Evolutionary conservation across 2,113 vertebrate species (phyloP), one percentile per base, ranked within the genome.

Genomic region (Megatriorchis doriae): DNA sequence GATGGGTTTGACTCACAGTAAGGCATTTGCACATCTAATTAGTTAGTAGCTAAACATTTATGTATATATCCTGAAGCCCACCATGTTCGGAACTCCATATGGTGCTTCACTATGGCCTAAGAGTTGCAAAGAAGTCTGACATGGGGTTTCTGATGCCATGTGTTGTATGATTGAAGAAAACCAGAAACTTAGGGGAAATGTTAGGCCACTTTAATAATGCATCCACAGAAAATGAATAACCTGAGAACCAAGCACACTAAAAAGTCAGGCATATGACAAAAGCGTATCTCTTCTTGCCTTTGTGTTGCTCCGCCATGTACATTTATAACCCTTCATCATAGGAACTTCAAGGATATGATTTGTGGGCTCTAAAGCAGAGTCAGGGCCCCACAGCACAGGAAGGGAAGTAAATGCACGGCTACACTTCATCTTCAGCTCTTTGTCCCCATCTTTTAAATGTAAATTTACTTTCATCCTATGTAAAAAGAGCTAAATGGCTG

Each of bases 261-360:
- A n/a, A 74, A 45, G 7, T 16, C 32, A 66, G 32, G 40, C 11
- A 40, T n/a, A 10, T 9, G 38, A 48, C 18, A 58, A n/a, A 38
- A 34, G 14, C 7, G 0, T 38, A 4, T 26, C 25, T 26, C 25
- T 62, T 71, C 36, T 77, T 0, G 0, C 4, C 11, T 89, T 71
- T 83, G 23, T 75, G 3, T 68, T 75, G 13, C 19, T 66, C 27
- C 36, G 45, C 5, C 23, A 9, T 25, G 7, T 38, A 26, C 21
- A 8, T 72, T 50, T 71, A 26, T 15, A 48, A 27, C 21, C 6
- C 34, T 32, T 52, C 23, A 16, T 27, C 27, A 3, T 18, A 19
- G 31, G 36, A 56, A 71, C 10, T 13, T 59, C 21, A 71, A 15
- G 6, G 20, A 16, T 22, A 25, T 5, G 8, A 66, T 31, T 40